phyloP scores from a whole-genome alignment of 92 coral and sea anemone species.

The Heliopora coerulea region DNA sequence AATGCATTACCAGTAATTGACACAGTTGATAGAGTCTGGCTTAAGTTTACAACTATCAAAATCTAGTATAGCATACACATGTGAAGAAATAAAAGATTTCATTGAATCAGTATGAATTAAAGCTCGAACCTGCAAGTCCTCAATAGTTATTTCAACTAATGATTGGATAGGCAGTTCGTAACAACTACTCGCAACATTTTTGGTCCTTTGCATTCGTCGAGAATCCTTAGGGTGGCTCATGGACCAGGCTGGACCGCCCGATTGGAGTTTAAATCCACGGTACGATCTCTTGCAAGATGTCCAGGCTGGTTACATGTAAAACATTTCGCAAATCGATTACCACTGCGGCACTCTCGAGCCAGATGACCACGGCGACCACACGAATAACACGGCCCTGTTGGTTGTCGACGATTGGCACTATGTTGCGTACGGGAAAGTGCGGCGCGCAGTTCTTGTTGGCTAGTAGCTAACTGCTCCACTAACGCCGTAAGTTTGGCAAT shows the following conservation, averaged over 20 bases:
- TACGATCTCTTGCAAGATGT: neutral
- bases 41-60: neutral
- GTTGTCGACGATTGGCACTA: neutral
- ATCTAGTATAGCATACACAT: conserved; percentile 35
- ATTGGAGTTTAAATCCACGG: neutral
- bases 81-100: conserved; percentile 29
- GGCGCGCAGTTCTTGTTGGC: conserved; percentile 12
- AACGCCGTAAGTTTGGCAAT: conserved; percentile 33
- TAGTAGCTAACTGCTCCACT: conserved; percentile 36
- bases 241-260: neutral
- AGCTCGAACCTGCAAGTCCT: conserved; percentile 3
- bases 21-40: neutral
- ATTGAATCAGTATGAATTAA: conserved; percentile 48
- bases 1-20: conserved; percentile 41
- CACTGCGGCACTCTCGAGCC: conserved; percentile 2
- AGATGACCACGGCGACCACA: conserved; percentile 27
- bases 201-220: neutral
- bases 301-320: neutral
- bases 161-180: neutral
- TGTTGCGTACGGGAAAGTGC: neutral
- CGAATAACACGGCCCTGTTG: neutral
- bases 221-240: too few species aligned
- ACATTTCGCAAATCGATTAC: neutral
- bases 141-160: neutral
- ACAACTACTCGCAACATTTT: neutral